Base-by-base conservation (phyloP, 2,888 invertebrate species). In the Tupiocoris notatus region DNA sequence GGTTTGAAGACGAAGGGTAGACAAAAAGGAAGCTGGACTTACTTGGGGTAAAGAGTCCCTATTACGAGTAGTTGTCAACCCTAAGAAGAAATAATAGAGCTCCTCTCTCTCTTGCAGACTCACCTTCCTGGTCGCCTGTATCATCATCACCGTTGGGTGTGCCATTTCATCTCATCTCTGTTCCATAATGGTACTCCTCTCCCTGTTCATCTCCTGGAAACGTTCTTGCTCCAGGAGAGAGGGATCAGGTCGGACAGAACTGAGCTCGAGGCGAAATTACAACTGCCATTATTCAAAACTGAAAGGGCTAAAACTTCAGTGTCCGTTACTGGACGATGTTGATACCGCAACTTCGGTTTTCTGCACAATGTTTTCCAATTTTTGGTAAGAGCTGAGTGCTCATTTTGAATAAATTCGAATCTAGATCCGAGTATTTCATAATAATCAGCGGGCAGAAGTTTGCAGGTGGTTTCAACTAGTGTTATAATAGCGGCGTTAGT, bases 11-110 rank as follows among this genome's bases (percentile, higher is more conserved):
- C 39, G 39, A 39, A 12, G 39, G 39, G 39, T 39, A 39, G 39
- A 39, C 39, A 39, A 39, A 39, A 39, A 12, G 39, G 39, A 39
- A 12, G 12, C 39, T 39, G 39, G 39, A 39, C 39, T 39, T 39
- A 75, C 75, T 75, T 75, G 66, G 75, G 66, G 75, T 65, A 75
- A 65, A 66, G 58, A 24, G 58, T 71, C 39, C 77, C 70, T 71
- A 77, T 64, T 75, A 75, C 77, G 23, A 71, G 77, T 77, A 71
- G 73, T 71, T 73, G 71, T 73, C 73, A 73, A 74, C 56, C 68
- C 74, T 75, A 77, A 74, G 75, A 74, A 77, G 67, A 77, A 75
- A 77, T 77, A 77, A 74, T 75, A 77, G 77, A 65, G 23, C 74
- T 39, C 24, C 66, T 65, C 59, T 62, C 67, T 21, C 67, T 21